Evolutionary conservation across 92 coral and sea anemone genomes (phyloP).

Genomic region (Epizoanthus ramosus): DNA sequence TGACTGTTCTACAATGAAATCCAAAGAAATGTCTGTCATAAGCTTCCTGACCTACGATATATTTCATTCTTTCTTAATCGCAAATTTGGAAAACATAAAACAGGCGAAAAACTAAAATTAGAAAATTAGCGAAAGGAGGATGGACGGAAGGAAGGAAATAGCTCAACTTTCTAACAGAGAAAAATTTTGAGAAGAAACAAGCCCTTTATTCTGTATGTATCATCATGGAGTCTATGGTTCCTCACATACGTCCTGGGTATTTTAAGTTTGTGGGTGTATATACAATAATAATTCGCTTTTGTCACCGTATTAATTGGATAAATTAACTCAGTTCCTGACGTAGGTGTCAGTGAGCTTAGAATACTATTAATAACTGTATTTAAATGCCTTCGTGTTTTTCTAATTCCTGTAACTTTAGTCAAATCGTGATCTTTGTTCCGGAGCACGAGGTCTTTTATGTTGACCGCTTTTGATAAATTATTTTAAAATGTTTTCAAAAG

Average conservation of each 20-base stretch:
- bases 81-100: too few species aligned
- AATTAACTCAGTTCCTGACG: not conserved
- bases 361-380: not conserved
- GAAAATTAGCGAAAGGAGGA: too few species aligned
- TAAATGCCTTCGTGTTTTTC: not conserved
- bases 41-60: too few species aligned
- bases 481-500: not conserved
- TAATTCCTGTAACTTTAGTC: not conserved
- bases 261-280: not conserved
- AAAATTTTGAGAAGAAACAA: too few species aligned
- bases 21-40: too few species aligned
- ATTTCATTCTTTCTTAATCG: too few species aligned
- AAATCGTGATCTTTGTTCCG: not conserved
- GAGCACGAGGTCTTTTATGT: not conserved
- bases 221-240: too few species aligned
- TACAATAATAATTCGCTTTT: not conserved
- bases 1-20: too few species aligned
- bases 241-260: not conserved
- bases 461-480: not conserved
- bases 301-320: not conserved
- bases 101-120: too few species aligned
- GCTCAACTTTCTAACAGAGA: too few species aligned
- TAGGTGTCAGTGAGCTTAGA: not conserved
- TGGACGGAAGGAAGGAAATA: too few species aligned
- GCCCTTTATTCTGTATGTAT: too few species aligned